A percentile compares a stretch with the other conserved stretches of the same genome.
Conservation (phyloP, 2,797 vertebrate species). For the Hirundo rustica region DNA sequence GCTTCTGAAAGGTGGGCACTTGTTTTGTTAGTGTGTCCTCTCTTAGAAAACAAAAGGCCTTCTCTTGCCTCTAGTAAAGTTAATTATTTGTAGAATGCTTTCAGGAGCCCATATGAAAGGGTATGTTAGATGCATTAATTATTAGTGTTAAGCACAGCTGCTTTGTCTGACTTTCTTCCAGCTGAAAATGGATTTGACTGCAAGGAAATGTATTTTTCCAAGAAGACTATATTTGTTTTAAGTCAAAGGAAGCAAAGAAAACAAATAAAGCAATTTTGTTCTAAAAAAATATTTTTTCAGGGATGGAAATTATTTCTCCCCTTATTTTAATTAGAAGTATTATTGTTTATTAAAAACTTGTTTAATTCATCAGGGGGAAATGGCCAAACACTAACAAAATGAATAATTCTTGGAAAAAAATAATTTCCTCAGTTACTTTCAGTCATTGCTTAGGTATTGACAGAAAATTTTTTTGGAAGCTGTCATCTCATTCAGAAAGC, state of each 20-base stretch:
- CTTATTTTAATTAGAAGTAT: neutral
- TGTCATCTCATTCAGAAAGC: neutral
- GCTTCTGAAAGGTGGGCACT: neutral
- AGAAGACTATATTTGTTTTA: neutral
- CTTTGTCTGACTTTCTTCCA: neutral
- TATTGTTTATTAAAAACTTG: neutral
- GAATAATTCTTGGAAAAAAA: neutral
- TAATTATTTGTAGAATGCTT: neutral
- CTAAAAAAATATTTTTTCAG: fast-evolving
- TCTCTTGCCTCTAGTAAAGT: neutral
- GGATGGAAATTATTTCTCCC: neutral
- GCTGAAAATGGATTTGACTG: neutral
- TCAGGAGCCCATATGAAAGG: neutral
- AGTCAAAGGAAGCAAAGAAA: neutral
- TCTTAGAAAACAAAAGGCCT: neutral
- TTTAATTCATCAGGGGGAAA: neutral
- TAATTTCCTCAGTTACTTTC: neutral
- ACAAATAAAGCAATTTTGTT: neutral
- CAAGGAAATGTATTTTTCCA: neutral
- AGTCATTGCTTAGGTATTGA: neutral
- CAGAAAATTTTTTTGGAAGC: neutral
- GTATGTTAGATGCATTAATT: neutral
- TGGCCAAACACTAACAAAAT: neutral
- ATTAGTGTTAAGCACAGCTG: neutral
- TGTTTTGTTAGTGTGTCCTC: neutral